Conservation (phyloP, 1,140 invertebrate genomes). For the Sinonovacula constricta region DNA sequence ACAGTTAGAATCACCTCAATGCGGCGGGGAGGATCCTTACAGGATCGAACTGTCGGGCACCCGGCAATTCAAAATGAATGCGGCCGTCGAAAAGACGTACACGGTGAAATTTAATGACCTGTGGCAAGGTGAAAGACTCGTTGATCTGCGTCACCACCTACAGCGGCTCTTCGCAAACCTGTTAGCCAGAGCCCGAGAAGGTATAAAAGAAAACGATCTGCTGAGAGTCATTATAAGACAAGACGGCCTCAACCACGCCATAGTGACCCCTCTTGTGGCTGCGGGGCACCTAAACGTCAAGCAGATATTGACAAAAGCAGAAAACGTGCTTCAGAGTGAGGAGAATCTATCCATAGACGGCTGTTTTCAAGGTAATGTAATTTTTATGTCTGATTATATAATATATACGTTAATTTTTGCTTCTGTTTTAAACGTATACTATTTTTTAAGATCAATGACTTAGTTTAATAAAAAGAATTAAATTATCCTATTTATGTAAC, state of each 20-base stretch:
- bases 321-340: constrained; percentile 7
- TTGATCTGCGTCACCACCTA: not conserved
- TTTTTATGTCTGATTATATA: no score
- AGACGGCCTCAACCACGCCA: constrained; percentile 2
- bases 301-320: not conserved
- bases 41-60: no score
- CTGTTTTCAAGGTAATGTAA: no score
- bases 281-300: constrained; percentile 12
- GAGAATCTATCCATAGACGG: not conserved
- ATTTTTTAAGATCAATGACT: no score
- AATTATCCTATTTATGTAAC: no score
- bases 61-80: no score
- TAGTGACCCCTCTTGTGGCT: constrained; percentile 8
- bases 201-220: constrained; percentile 7
- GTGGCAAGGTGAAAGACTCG: not conserved
- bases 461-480: no score
- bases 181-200: not conserved
- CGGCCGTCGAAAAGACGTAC: constrained; percentile 9
- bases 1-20: no score
- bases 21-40: no score
- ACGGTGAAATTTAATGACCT: constrained; percentile 24
- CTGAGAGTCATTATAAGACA: not conserved
- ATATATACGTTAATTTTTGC: no score
- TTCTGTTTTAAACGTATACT: no score
- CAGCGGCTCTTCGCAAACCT: constrained; percentile 14